These are phyloP conservation scores for Stichopus chloronotus DNA, from an alignment of 35 echinoderm and acorn worm species.

Conservation along the genomic window DNA sequence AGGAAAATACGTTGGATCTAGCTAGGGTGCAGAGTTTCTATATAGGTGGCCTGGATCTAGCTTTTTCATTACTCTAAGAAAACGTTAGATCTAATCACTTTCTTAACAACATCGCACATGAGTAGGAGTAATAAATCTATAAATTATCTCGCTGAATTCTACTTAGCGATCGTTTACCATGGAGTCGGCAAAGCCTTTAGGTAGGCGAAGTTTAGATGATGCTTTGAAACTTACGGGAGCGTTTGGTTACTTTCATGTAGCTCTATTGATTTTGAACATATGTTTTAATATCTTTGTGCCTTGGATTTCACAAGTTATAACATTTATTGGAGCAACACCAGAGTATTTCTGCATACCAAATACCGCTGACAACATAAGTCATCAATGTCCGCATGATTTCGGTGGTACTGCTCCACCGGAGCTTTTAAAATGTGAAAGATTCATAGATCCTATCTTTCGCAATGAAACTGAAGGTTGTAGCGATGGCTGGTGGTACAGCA, in stretches of 20 bases:
- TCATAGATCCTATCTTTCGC: neutral
- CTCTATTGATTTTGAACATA: slow-evolving; percentile 5
- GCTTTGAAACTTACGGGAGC: slow-evolving; percentile 34
- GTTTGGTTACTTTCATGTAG: slow-evolving; percentile 17
- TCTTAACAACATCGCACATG: no score
- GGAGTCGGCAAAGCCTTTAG: neutral
- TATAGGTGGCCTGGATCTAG: no score
- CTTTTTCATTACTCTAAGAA: no score
- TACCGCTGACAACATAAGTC: neutral
- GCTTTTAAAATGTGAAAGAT: slow-evolving; percentile 4
- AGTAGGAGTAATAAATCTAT: no score
- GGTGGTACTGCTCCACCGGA: neutral
- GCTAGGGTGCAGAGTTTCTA: no score
- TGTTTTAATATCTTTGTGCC: slow-evolving; percentile 12
- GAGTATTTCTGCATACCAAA: slow-evolving; percentile 28
- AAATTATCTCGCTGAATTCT: no score
- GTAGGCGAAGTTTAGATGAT: neutral
- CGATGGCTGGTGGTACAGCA: slow-evolving; percentile 5
- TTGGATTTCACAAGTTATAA: slow-evolving; percentile 30
- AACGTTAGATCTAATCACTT: no score
- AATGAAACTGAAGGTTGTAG: slow-evolving; percentile 10
- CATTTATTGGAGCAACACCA: slow-evolving; percentile 34
- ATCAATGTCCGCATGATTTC: neutral
- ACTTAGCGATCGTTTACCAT: neutral
- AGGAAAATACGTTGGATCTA: no score